phyloP scores from a whole-genome alignment of 2,797 vertebrate genomes.

The Enteromius treurensis region DNA sequence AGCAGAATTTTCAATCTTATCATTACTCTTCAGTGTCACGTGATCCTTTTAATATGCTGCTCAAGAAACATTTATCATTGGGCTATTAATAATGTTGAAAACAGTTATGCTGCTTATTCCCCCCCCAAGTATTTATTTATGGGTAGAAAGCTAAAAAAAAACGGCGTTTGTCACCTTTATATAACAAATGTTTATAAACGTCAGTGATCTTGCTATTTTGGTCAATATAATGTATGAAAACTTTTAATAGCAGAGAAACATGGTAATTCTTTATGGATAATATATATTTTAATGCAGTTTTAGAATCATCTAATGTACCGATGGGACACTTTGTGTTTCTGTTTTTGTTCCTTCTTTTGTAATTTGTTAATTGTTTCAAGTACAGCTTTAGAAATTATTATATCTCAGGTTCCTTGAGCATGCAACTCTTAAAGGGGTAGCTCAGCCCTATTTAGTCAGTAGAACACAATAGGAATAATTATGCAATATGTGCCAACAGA shows the following conservation, averaged over 20 bases:
- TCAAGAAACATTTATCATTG: not conserved
- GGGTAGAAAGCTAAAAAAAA: not conserved
- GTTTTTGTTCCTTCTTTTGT: not conserved
- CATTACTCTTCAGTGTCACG: not conserved
- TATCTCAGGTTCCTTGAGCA: slow-evolving; percentile 4
- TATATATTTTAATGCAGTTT: not conserved
- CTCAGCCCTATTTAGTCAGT: not conserved
- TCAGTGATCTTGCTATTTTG: too few species aligned
- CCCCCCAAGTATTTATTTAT: not conserved
- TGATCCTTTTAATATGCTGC: not conserved
- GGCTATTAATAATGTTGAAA: not conserved
- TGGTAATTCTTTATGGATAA: not conserved
- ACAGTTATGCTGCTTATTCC: not conserved
- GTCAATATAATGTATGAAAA: not conserved
- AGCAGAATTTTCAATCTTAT: not conserved
- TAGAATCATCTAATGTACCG: not conserved
- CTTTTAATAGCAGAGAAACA: not conserved
- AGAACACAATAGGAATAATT: not conserved
- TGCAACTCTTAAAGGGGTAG: slow-evolving; percentile 7
- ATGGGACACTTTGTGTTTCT: not conserved
- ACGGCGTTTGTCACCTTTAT: not conserved
- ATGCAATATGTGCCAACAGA: not conserved
- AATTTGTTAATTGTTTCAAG: slow-evolving; percentile 10
- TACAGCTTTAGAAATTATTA: not conserved
- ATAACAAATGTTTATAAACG: not conserved